Evolutionary conservation across 1,140 invertebrate species (phyloP), one percentile per base, ranked within the genome.

Genomic region (Pachypsylla venusta): DNA sequence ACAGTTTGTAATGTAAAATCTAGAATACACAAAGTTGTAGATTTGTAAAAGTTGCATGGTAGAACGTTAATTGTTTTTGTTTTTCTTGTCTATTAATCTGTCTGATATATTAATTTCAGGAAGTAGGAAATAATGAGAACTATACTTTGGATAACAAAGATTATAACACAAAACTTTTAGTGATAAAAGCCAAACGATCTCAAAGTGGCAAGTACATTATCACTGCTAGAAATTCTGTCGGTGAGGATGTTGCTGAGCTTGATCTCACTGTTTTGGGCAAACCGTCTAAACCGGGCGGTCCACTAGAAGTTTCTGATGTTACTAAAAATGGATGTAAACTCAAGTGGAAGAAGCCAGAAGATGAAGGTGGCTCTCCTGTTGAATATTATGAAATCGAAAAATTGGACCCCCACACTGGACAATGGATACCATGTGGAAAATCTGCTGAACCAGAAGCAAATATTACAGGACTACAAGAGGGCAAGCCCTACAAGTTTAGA

Each of bases 351-450:
- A 91, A 92, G 72, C 88, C 88, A 5, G 87, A 91, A 60, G 90
- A 94, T 70, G 90, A 94, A 67, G 93, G 93, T 60, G 93, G 93
- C 20, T 71, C 80, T 20, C 89, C 89, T 30, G 82, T 98, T 66
- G 93, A 94, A 65, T 92, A 93, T 68, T 99, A 99, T 70, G 89
- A 96, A 75, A 92, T 98, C 65, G 94, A 98, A 74, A 98, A 98
- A 75, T 77, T 94, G 60, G 90, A 94, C 76, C 88, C 88, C n/a
- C 77, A 89, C 25, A 91, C 89, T 35, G 89, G 89, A 7, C 83
- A 88, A 76, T 95, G 92, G 92, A 77, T 94, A 53, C 86, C 90
- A 7, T 93, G 89, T 67, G 91, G 84, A 22, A 81, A 84, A 66
- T 82, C 84, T 25, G 79, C 76, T 1, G 84, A 85, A 60, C 84